Evolutionary conservation across 2,888 invertebrate species (phyloP).

Genomic region (Proisotoma minuta): DNA sequence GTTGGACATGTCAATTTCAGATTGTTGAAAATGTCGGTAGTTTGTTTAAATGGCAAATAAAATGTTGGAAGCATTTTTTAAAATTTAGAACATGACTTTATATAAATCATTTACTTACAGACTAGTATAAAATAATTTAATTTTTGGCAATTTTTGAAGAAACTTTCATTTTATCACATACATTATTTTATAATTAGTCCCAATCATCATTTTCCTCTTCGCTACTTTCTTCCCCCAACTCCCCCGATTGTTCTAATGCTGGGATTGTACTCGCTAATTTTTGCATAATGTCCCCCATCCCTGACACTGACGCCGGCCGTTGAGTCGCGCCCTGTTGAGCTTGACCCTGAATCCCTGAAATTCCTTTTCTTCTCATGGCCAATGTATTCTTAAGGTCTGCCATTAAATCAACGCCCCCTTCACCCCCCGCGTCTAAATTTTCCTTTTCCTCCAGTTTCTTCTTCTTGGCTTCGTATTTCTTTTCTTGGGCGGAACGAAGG

Average conservation of each 20-base stretch:
- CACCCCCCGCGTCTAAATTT: constrained; percentile 11
- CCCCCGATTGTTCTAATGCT: neutral
- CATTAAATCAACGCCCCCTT: constrained; percentile 40
- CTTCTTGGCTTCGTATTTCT: constrained; percentile 42
- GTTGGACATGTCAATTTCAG: too few relatives aligned
- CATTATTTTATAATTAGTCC: too few relatives aligned
- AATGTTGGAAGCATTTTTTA: too few relatives aligned
- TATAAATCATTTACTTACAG: too few relatives aligned
- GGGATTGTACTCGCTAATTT: neutral
- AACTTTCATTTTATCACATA: too few relatives aligned
- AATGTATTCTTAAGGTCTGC: constrained; percentile 45
- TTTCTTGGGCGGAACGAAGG: constrained; percentile 41
- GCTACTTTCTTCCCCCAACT: constrained; percentile 14
- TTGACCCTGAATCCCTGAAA: neutral
- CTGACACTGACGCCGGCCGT: neutral
- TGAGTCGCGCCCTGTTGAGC: neutral
- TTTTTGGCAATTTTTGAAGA: too few relatives aligned
- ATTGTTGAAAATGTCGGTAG: too few relatives aligned
- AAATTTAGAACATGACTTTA: too few relatives aligned
- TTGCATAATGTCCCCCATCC: neutral
- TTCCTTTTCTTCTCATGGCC: constrained; percentile 41
- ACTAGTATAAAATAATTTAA: too few relatives aligned
- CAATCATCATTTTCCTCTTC: constrained; percentile 44
- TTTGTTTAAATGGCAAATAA: too few relatives aligned
- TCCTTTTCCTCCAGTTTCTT: constrained; percentile 44